Evolutionary conservation across 2,113 vertebrate genomes (phyloP).

Genomic region (Pan paniscus): DNA sequence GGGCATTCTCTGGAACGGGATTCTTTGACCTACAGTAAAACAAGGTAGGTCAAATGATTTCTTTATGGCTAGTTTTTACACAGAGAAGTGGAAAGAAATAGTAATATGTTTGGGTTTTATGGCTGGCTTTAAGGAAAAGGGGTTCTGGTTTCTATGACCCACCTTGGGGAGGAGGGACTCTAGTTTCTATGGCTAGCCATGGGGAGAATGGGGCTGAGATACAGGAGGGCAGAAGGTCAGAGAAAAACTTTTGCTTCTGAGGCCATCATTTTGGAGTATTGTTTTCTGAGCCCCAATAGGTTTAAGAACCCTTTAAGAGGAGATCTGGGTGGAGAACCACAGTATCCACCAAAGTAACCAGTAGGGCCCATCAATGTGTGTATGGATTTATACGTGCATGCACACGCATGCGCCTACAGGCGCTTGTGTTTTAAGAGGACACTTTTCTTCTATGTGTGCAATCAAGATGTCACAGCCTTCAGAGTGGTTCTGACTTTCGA

Average conservation of each 20-base stretch:
- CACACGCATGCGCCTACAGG: accelerated
- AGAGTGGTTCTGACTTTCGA: neutral
- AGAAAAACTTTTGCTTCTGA: neutral
- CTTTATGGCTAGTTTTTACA: neutral
- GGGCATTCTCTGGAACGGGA: neutral
- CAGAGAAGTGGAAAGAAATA: neutral
- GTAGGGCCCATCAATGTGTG: neutral
- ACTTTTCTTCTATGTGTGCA: neutral
- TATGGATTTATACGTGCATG: neutral
- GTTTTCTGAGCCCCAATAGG: neutral
- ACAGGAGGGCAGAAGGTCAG: neutral
- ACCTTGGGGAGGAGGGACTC: neutral
- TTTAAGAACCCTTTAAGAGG: neutral
- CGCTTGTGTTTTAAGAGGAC: neutral
- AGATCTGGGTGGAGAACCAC: neutral
- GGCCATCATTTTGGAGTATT: neutral
- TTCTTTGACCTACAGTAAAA: neutral
- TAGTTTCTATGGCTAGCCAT: neutral
- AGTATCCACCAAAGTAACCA: neutral
- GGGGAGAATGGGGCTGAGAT: neutral
- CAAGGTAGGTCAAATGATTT: neutral
- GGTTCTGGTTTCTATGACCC: neutral
- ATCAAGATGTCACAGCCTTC: neutral
- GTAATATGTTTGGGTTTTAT: neutral
- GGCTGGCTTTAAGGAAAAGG: neutral